Evolutionary conservation across 2,113 vertebrate genomes (phyloP), one percentile per base, ranked within the genome.

Genomic region (Apodemus sylvaticus): DNA sequence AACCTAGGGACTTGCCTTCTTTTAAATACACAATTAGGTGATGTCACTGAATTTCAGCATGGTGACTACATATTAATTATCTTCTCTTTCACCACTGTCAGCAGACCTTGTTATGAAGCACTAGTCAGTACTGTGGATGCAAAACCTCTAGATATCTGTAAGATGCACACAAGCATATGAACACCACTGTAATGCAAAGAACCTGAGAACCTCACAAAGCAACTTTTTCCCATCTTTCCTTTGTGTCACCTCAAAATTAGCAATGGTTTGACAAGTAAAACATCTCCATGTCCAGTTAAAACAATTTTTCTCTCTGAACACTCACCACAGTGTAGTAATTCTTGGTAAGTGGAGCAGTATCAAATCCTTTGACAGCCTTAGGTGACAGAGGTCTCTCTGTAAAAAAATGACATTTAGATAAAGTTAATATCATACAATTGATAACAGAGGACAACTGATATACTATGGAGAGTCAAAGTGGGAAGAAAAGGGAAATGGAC

Each of bases 301-400:
- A 74, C 68, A 95, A 85, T 39, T 90, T 95, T 62, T 68, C 88
- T 93, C 95, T 98, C 88, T 95, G 45, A 97, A 94, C 96, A 98
- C 99, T 99, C 98, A 99, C 99, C 99, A 99, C 99, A 92, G 97
- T 98, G 98, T 99, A 99, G 98, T 99, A 99, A 98, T 99, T 99
- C 99, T 99, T 99, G 64, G 99, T 99, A 98, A 99, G 98, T 93
- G 99, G 99, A 97, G 98, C 98, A 94, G 98, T 97, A 94, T 99
- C 99, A 42, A 98, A 98, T 89, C 98, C 99, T 98, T 99, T 99
- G 94, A 99, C 96, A 92, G 99, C 98, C 98, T 99, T 99, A 24
- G 99, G 99, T 93, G 99, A 99, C 77, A 99, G 97, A 20, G 99
- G 99, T 97, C 99, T 99, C 96, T 99, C 99, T 99, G 98, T 68